Conservation (phyloP, 2,888 invertebrate genomes). For the Agrochola lychnidis region DNA sequence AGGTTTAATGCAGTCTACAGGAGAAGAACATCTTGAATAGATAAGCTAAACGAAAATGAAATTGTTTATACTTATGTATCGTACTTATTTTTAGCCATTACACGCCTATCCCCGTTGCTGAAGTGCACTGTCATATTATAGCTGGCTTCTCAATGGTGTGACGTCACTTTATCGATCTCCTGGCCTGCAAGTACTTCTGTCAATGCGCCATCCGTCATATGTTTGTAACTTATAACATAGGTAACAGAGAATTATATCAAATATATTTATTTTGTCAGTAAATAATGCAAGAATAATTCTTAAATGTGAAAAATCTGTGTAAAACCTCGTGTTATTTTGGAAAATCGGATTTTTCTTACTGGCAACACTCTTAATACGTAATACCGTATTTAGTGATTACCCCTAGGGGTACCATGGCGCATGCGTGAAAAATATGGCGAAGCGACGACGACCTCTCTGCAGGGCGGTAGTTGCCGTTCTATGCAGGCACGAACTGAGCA, state of each 20-base stretch:
- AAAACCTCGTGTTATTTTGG: neutral
- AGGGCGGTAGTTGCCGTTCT: constrained; percentile 76
- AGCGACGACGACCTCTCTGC: constrained; percentile 81
- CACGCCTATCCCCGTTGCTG: constrained; percentile 66
- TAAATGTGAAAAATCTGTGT: neutral
- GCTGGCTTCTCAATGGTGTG: constrained; percentile 82
- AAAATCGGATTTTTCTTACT: constrained; percentile 39
- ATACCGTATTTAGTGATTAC: constrained; percentile 84
- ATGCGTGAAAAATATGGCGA: constrained; percentile 88
- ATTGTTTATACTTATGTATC: constrained; percentile 17
- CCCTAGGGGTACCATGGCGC: constrained; percentile 80
- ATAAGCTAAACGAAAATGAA: constrained; percentile 45
- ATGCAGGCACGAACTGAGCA: constrained; percentile 75
- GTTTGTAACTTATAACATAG: constrained; percentile 36
- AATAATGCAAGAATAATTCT: neutral
- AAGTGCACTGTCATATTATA: constrained; percentile 72
- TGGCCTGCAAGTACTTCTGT: constrained; percentile 66
- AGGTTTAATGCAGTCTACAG: neutral
- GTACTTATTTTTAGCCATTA: constrained; percentile 63
- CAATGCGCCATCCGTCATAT: constrained; percentile 75
- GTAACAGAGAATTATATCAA: constrained; percentile 10
- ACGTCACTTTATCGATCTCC: constrained; percentile 87
- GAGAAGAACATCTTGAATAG: neutral
- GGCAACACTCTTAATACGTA: constrained; percentile 75
- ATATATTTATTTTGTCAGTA: neutral